phyloP scores from a whole-genome alignment of 1,140 invertebrate species.

The Bombus picipes region DNA sequence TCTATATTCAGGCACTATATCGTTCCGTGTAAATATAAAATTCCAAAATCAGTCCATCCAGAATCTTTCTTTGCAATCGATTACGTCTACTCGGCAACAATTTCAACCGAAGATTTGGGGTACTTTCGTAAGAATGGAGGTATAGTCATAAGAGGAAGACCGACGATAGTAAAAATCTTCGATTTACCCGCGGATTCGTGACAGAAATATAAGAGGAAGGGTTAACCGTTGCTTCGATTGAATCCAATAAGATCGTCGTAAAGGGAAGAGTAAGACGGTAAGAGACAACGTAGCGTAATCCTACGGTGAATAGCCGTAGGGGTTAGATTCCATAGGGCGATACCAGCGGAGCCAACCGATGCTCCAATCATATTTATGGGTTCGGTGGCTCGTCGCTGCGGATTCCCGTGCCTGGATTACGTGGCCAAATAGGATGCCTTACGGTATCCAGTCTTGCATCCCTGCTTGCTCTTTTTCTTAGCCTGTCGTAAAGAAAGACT shows the following conservation, averaged over 20 bases:
- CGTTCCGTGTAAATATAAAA: neutral
- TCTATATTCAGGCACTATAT: neutral
- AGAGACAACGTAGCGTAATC: conserved; percentile 78
- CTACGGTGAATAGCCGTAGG: conserved; percentile 74
- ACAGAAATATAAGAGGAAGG: conserved; percentile 53
- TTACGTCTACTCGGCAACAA: neutral
- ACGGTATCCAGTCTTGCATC: conserved; percentile 46
- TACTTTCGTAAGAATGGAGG: neutral
- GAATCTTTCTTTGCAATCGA: neutral
- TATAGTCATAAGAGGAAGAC: neutral
- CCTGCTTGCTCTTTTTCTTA: conserved; percentile 33
- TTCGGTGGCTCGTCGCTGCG: conserved; percentile 56
- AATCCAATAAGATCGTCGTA: conserved; percentile 78
- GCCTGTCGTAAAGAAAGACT: conserved; percentile 62
- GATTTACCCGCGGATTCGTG: conserved; percentile 9
- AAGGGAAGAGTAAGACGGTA: conserved; percentile 73
- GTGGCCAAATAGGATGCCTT: conserved; percentile 73
- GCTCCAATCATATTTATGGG: conserved; percentile 81
- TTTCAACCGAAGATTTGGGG: neutral
- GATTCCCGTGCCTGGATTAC: conserved; percentile 69
- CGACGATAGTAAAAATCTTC: conserved; percentile 26
- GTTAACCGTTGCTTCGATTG: conserved; percentile 65
- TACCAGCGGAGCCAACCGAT: conserved; percentile 63
- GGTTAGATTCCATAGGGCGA: conserved; percentile 66
- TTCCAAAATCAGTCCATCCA: no score